Conservation (phyloP, 2,888 invertebrate species). For the Hirtodrosophila duncani region DNA sequence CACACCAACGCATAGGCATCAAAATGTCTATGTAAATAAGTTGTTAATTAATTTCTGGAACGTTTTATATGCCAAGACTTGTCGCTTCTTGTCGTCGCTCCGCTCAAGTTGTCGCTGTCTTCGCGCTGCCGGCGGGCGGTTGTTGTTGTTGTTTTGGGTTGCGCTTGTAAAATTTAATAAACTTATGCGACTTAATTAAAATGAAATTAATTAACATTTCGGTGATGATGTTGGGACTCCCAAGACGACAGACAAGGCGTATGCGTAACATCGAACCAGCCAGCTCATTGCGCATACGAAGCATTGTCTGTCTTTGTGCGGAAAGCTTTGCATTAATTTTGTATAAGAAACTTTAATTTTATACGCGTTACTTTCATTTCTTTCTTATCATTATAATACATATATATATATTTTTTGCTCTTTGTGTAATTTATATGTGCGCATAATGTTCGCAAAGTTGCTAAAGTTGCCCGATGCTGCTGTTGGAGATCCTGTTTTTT, state of each 20-base stretch:
- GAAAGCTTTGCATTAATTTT: conserved; percentile 58
- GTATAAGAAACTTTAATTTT: conserved; percentile 38
- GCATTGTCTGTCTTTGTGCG: conserved; percentile 37
- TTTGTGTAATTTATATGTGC: conserved; percentile 60
- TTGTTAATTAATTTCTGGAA: conserved; percentile 63
- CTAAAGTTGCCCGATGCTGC: conserved; percentile 23
- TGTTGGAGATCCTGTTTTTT: neutral
- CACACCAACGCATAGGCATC: neutral
- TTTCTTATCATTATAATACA: conserved; percentile 12
- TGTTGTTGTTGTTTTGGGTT: conserved; percentile 21
- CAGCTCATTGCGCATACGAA: conserved; percentile 49
- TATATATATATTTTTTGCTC: conserved; percentile 21
- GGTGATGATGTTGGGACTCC: conserved; percentile 3
- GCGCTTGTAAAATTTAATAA: conserved; percentile 42
- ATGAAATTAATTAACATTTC: conserved; percentile 57
- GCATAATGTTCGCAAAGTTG: conserved; percentile 57
- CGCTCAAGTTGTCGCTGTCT: no score
- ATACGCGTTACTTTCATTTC: conserved; percentile 15
- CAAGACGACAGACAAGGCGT: conserved; percentile 24
- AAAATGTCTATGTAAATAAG: conserved; percentile 45
- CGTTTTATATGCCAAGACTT: conserved; percentile 20
- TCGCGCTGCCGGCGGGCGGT: no score
- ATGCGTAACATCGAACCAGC: conserved; percentile 29
- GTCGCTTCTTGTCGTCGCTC: conserved; percentile 2
- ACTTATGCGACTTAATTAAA: conserved; percentile 52